Base-by-base conservation (phyloP, 2,888 invertebrate species). In the Oeneis ivallda region DNA sequence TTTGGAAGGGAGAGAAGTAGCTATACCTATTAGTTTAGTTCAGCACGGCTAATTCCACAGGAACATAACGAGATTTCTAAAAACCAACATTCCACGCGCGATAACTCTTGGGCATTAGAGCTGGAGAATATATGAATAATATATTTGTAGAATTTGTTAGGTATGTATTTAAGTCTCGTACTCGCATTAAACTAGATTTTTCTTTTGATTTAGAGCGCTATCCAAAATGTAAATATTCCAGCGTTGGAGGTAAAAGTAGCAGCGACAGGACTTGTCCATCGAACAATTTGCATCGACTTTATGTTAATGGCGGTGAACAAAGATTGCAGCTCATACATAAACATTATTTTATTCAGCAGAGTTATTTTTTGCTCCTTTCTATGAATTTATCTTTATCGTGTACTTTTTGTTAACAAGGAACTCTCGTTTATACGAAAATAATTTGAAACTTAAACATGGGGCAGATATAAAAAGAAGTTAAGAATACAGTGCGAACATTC, bases 221-320 rank as follows among this genome's bases (percentile, higher is more conserved):
- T 57, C 26, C 26, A 32, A 43, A 57, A 43, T 43, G 43, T 43
- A 43, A 47, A 45, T 58, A 45, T 43, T 32, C 57, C 32, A 47
- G 45, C 32, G 17, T 1, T 15, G 26, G 7, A 45, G 32, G 57
- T 43, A 32, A 32, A n/a, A 17, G 39, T 11, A 43, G 57, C 26
- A 45, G 26, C 10, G 10, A n/a, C n/a, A 45, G 32, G 57, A n/a
- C 4, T 45, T 41, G n/a, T 43, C 37, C 39, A 37, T 37, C 13
- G 32, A 58, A 57, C 43, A 45, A 41, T 39, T 57, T 41, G 43
- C 47, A 37, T 47, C 11, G 59, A 45, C 59, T 58, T 58, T 47
- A 59, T 59, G 49, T 17, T 37, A 37, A 37, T 37, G 19, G 60
- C 49, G 26, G 19, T 50, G 60, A 60, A 60, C 49, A 39, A 50